Base-by-base conservation (phyloP, 1,140 invertebrate genomes). In the Aphaenogaster rudis region DNA sequence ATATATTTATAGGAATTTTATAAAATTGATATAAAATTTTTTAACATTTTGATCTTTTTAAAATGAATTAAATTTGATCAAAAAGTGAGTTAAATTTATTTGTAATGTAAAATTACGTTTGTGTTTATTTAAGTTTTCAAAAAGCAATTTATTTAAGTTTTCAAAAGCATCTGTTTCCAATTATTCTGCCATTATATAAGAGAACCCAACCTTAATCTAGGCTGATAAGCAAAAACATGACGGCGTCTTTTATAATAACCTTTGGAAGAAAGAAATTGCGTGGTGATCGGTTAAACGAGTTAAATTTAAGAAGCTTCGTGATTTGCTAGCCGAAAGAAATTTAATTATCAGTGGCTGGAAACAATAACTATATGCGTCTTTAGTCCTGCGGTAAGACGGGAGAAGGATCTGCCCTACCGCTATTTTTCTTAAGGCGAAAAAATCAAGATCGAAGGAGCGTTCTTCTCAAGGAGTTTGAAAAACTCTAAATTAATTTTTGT, bases 291-390 rank as follows among this genome's bases (percentile, higher is more conserved):
- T 84, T 84, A 87, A 90, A 54, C 88, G 67, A 76, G 85, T 89
- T 90, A 89, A 71, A 48, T 78, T 88, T 90, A 89, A 87, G 88
- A 63, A 57, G 64, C 77, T 67, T 71, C 74, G 72, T 81, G 36
- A 74, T 84, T 63, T 67, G 66, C 48, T 48, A 52, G 72, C 50
- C 33, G 63, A 84, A 84, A 89, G 85, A 90, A 90, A 90, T 90
- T 90, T 89, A 89, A 90, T 90, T 88, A 90, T 87, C 74, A 42
- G 63, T 59, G 15, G 39, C 33, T 61, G 59, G 59, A 90, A 89
- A 90, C 88, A 90, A 89, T 90, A 90, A 90, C 78, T 72, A 66
- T 72, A 66, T 28, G 88, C 78, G 39, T 17, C 21, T 86, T 66
- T 42, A 50, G 21, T 42, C n/a, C 11, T 17, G 33, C 61, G 67